Evolutionary conservation across 2,113 vertebrate species (phyloP).

Genomic region (Redunca redunca): DNA sequence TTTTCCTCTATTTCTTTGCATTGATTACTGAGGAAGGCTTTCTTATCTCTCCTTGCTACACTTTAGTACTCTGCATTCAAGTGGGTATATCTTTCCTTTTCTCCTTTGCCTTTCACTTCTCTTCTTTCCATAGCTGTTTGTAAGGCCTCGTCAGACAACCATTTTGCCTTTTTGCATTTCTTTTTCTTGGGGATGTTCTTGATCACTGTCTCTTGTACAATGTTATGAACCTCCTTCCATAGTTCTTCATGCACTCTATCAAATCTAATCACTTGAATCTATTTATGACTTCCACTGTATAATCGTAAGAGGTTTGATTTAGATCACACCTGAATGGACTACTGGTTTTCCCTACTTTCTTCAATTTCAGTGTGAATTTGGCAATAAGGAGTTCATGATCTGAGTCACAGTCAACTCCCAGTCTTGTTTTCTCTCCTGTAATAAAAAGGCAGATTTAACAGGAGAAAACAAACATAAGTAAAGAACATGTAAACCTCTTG

Average conservation of each 20-base stretch:
- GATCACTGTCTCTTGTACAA: neutral
- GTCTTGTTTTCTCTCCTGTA: neutral
- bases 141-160: neutral
- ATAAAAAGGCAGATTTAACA: neutral
- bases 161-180: neutral
- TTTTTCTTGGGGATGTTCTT: neutral
- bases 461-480: neutral
- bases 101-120: neutral
- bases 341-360: neutral
- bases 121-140: neutral
- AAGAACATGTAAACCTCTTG: neutral
- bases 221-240: neutral
- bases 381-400: neutral
- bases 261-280: neutral
- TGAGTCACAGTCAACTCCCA: neutral
- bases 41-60: neutral
- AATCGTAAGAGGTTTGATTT: neutral
- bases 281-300: neutral
- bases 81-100: neutral
- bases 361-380: neutral
- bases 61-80: neutral
- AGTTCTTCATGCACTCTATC: neutral
- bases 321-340: neutral
- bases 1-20: neutral
- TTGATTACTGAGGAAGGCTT: neutral